Evolutionary conservation across 2,797 vertebrate genomes (phyloP).

Genomic region (Brotula barbata): DNA sequence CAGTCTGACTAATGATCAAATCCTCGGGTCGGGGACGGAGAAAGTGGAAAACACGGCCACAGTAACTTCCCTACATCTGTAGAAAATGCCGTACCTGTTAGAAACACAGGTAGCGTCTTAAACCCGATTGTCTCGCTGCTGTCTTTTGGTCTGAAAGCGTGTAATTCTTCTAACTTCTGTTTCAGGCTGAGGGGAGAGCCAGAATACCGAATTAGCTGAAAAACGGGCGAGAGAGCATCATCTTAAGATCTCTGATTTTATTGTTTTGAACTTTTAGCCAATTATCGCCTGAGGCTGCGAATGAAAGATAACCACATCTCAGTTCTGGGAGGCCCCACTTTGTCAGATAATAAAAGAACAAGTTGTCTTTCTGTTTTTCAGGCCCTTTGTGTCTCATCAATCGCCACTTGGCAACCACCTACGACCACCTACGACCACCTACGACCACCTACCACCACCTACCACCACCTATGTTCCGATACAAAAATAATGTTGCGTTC

Average conservation of each 20-base stretch:
- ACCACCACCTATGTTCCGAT: no score
- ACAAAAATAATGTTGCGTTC: neutral
- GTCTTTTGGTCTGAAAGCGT: neutral
- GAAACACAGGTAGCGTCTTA: slow-evolving; percentile 1
- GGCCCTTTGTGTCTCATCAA: no score
- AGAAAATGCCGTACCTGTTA: slow-evolving; percentile 17
- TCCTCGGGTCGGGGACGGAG: slow-evolving; percentile 10
- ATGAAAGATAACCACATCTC: no score
- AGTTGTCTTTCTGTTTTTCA: no score
- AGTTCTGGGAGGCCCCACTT: no score
- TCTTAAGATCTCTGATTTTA: neutral
- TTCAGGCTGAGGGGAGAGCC: no score
- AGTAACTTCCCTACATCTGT: slow-evolving; percentile 13
- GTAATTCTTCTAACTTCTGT: neutral
- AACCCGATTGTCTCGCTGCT: slow-evolving; percentile 4
- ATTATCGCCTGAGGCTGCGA: no score
- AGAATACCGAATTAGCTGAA: neutral
- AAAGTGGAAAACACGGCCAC: slow-evolving; percentile 10
- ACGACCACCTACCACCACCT: no score
- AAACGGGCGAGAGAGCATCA: neutral
- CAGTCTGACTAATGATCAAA: slow-evolving; percentile 9
- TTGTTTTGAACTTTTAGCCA: neutral
- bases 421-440: no score
- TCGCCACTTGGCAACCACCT: no score
- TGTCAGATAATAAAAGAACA: no score